Conservation (phyloP, 2,888 invertebrate genomes). For the Itoplectis maculator region DNA sequence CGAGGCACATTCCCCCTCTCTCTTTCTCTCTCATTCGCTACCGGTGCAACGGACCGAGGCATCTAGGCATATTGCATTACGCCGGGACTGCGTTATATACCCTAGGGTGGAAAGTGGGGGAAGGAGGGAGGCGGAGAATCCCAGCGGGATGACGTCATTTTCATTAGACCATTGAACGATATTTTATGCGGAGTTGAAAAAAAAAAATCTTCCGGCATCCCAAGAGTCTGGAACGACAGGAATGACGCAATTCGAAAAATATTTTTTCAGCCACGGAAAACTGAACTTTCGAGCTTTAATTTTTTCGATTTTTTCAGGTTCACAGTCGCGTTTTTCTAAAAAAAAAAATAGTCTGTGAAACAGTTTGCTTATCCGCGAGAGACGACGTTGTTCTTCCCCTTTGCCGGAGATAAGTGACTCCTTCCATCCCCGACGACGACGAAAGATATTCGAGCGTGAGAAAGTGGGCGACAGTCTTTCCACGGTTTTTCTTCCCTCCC, state of each 20-base stretch:
- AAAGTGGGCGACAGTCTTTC: slow-evolving; percentile 12
- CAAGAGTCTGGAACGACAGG: too few relatives aligned
- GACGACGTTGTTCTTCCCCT: neutral
- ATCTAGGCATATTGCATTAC: slow-evolving; percentile 20
- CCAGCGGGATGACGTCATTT: too few relatives aligned
- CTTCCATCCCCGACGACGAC: neutral
- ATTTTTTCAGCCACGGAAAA: too few relatives aligned
- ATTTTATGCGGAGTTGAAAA: too few relatives aligned
- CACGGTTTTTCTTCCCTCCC: slow-evolving; percentile 24
- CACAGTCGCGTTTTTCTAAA: too few relatives aligned
- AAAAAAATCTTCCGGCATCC: too few relatives aligned
- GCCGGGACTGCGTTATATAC: neutral
- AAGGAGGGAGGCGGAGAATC: neutral
- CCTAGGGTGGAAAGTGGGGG: too few relatives aligned
- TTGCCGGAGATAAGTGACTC: neutral
- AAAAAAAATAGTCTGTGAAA: neutral
- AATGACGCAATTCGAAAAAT: too few relatives aligned
- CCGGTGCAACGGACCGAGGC: slow-evolving; percentile 21
- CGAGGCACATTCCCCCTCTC: slow-evolving; percentile 18
- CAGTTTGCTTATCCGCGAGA: neutral
- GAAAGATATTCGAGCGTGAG: neutral
- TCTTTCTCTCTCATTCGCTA: too few relatives aligned
- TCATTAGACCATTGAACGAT: too few relatives aligned
- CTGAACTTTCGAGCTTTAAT: too few relatives aligned
- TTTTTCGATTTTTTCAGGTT: too few relatives aligned